These are phyloP conservation scores for Archivesica marissinica DNA, from an alignment of 1,140 invertebrate species.

Conservation along the genomic window DNA sequence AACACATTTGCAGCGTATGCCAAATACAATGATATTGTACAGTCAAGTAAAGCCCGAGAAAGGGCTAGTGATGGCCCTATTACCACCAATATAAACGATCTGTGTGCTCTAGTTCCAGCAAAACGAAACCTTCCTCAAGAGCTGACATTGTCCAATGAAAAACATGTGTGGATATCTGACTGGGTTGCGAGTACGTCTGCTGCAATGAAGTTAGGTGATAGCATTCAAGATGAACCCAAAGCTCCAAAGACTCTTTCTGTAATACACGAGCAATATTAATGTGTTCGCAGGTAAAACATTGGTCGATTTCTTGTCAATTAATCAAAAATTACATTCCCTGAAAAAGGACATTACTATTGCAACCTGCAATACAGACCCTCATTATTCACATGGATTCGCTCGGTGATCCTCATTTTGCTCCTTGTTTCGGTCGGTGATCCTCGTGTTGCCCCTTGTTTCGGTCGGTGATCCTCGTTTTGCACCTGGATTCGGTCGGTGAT, in stretches of 20 bases:
- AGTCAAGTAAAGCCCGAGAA: slow-evolving; percentile 51
- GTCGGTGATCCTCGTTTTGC: too few species aligned
- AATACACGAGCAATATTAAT: slow-evolving; percentile 44
- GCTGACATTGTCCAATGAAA: slow-evolving; percentile 51
- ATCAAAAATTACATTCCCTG: too few species aligned
- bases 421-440: too few species aligned
- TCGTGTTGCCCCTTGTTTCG: too few species aligned
- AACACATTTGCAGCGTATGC: slow-evolving; percentile 57
- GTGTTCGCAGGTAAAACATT: too few species aligned
- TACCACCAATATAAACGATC: slow-evolving; percentile 54
- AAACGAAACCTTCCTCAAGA: slow-evolving; percentile 3
- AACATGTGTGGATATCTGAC: slow-evolving; percentile 57
- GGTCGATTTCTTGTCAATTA: too few species aligned
- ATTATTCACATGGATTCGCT: too few species aligned
- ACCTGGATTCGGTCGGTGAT: too few species aligned
- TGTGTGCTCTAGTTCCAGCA: slow-evolving; percentile 50
- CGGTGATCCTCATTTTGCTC: too few species aligned
- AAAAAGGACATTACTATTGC: too few species aligned
- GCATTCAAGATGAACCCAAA: neutral
- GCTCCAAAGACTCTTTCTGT: slow-evolving; percentile 42
- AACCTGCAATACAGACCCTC: too few species aligned
- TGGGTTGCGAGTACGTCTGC: slow-evolving; percentile 58
- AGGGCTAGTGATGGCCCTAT: slow-evolving; percentile 49
- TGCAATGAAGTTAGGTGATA: slow-evolving; percentile 38
- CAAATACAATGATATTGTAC: slow-evolving; percentile 59